Base-by-base conservation (phyloP, 2,113 vertebrate species). In the Capra hircus region DNA sequence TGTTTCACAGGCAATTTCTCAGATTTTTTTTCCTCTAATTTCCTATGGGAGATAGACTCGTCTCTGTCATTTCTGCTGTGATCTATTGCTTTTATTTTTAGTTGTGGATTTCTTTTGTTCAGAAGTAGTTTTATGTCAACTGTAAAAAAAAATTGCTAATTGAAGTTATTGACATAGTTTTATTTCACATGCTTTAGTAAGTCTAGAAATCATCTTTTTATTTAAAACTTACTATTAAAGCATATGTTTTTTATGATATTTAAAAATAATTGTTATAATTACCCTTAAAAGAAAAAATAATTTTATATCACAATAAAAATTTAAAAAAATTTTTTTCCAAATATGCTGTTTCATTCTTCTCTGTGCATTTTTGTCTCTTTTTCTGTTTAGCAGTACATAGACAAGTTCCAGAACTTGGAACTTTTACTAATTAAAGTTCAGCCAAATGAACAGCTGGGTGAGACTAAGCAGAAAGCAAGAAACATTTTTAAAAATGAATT, bases 51-150 rank as follows among this genome's bases (percentile, higher is more conserved):
- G 52, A 88, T 80, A 2, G 33, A 33, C 71, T 84, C 10, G 53
- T 90, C 45, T 84, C 50, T 88, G 7, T 88, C 40, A 71, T 74
- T 52, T 96, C 88, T 95, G 36, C 43, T 96, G 4, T 90, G 60
- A 84, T 88, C n/a, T 28, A 64, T 97, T 90, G 33, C 57, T 91
- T 96, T 67, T 50, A 80, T 53, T 93, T 93, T 96, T 78, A 84
- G 43, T 67, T 91, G 4, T 89, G 43, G 43, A 67, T 67, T 95
- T 95, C 28, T 97, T 90, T 95, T 90, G n/a, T 52, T 96, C 30
- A 81, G 45, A 14, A 80, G 6, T 91, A 82, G 78, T 97, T 93
- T 64, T 80, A 83, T 95, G 28, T 33, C 52, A 88, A 59, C 14
- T 96, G 4, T 94, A 90, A 97, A 97, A 96, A 67, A 43, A 43